Percentiles rank a stretch among this genome's conserved stretches.
phyloP scores from a whole-genome alignment of 2,797 vertebrate genomes.

The Chlorospingus semifuscus region DNA sequence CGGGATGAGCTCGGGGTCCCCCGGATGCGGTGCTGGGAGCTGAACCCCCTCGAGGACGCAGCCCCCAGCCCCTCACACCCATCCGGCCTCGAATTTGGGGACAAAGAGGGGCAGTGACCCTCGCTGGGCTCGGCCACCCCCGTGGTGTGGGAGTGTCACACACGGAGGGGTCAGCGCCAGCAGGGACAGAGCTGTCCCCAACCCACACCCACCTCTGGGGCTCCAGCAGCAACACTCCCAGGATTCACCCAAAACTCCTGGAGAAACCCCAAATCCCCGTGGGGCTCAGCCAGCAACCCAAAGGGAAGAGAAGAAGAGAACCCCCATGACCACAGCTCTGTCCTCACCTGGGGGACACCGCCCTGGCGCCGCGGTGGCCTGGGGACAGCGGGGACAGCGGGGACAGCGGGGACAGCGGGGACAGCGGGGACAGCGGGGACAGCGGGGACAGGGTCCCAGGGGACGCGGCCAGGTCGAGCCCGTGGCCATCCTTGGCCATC shows the following conservation, averaged over 20 bases:
- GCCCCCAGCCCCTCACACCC: background rate
- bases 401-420: background rate
- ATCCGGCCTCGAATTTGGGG: fast-evolving
- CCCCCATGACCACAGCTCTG: fast-evolving
- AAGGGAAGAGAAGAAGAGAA: background rate
- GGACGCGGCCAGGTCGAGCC: background rate
- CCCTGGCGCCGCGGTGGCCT: fast-evolving
- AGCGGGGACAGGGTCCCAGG: background rate
- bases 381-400: background rate
- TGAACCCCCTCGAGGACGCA: fast-evolving
- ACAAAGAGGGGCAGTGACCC: fast-evolving
- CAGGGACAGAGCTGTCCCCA: background rate
- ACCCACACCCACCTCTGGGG: fast-evolving
- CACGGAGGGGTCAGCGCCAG: background rate
- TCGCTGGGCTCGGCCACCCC: background rate
- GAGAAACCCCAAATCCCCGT: background rate
- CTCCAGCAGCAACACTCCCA: background rate
- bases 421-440: too few relatives aligned
- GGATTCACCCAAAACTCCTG: background rate
- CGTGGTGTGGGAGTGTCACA: fast-evolving
- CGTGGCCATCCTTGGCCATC: background rate
- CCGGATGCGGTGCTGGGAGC: fast-evolving
- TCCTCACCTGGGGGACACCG: conserved; percentile 11
- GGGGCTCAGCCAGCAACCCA: background rate
- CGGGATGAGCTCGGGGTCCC: background rate